Conservation (phyloP, 2,113 vertebrate genomes). For the Egretta garzetta region DNA sequence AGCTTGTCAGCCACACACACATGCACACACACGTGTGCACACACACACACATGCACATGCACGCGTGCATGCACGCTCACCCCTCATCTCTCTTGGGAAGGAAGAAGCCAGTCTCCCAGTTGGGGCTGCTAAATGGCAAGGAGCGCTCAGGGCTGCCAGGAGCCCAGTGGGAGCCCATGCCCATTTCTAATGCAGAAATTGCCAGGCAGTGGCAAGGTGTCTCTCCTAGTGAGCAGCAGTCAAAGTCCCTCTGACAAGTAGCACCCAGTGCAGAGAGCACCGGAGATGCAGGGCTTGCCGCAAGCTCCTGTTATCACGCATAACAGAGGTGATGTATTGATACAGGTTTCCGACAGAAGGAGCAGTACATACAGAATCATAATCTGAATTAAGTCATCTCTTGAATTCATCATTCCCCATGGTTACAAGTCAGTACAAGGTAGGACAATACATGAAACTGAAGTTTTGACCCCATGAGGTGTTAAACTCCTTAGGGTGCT, state of each 20-base stretch:
- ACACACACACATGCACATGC: not conserved
- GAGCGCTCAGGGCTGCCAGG: not conserved
- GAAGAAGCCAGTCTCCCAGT: not conserved
- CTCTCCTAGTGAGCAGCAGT: not conserved
- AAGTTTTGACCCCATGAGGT: not conserved
- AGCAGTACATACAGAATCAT: not conserved
- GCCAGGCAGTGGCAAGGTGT: not conserved
- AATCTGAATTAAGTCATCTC: not conserved
- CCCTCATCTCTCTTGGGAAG: not conserved
- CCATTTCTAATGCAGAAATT: not conserved
- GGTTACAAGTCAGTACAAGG: not conserved
- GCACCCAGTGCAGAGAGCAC: not conserved
- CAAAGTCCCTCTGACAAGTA: not conserved
- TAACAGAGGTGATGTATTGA: not conserved
- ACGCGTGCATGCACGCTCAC: rapidly evolving
- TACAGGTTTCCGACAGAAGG: not conserved
- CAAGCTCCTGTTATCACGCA: rapidly evolving
- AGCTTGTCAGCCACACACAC: not conserved
- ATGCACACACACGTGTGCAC: rapidly evolving
- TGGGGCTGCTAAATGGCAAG: not conserved
- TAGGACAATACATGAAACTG: not conserved
- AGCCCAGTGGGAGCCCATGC: rapidly evolving
- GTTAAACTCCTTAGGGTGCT: not conserved
- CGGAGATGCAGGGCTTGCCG: not conserved
- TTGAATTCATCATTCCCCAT: not conserved